A percentile compares a stretch with the other conserved stretches of the same genome.
Conservation (phyloP, 2,888 invertebrate species). For the Chymomyza fuscimana region DNA sequence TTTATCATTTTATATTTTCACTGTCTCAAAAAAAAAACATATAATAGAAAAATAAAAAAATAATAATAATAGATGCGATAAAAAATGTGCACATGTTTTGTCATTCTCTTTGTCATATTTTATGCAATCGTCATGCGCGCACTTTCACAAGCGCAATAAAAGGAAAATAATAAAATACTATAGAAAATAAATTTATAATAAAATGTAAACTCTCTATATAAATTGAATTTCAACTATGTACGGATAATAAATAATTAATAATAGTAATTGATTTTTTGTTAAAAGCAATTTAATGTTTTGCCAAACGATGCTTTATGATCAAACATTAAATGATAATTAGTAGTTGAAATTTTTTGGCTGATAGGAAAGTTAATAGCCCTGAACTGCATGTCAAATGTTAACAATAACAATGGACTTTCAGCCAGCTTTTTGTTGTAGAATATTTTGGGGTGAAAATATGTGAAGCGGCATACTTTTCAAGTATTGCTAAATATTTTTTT, state of each 20-base stretch:
- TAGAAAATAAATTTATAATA: slow-evolving; percentile 4
- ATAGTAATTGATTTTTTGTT: slow-evolving; percentile 4
- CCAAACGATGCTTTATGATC: background rate
- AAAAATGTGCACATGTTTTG: slow-evolving; percentile 4
- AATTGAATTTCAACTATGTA: slow-evolving; percentile 52
- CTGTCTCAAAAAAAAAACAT: background rate
- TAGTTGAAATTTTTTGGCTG: background rate
- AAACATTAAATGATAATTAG: slow-evolving; percentile 4
- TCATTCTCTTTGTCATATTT: slow-evolving; percentile 37
- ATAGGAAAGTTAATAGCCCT: background rate
- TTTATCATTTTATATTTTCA: slow-evolving; percentile 2
- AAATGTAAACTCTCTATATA: slow-evolving; percentile 33
- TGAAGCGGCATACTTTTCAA: too few relatives aligned
- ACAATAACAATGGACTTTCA: background rate
- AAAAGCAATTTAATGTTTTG: background rate
- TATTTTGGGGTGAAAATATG: too few relatives aligned
- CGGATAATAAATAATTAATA: slow-evolving; percentile 15
- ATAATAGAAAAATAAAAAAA: background rate
- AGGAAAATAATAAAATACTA: background rate
- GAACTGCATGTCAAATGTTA: slow-evolving; percentile 4
- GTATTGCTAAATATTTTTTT: too few relatives aligned
- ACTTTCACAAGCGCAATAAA: slow-evolving; percentile 59
- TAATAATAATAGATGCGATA: background rate
- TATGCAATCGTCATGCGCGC: slow-evolving; percentile 49
- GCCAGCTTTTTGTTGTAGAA: background rate